These are phyloP conservation scores for Candidula unifasciata DNA, from an alignment of 2,888 invertebrate species.

Conservation along the genomic window DNA sequence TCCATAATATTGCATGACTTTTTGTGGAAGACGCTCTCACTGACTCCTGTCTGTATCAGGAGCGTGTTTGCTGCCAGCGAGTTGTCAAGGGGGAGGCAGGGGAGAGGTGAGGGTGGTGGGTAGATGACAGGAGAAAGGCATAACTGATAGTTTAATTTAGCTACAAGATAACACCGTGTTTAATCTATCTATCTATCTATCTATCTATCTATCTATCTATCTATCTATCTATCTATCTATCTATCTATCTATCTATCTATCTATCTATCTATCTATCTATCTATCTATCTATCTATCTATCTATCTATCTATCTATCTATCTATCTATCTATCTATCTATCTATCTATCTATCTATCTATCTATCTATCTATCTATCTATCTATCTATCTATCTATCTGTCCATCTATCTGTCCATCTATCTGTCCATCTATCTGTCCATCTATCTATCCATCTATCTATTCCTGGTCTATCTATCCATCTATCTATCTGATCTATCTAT, in stretches of 20 bases:
- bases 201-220: constrained; percentile 33
- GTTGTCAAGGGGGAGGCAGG: no score
- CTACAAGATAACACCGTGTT: background rate
- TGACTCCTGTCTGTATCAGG: constrained; percentile 46
- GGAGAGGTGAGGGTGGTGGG: background rate
- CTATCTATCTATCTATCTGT: background rate
- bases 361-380: background rate
- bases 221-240: constrained; percentile 29
- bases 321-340: no score
- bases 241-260: constrained; percentile 38
- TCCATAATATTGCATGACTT: constrained; percentile 21
- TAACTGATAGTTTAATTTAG: no score
- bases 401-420: constrained; percentile 2
- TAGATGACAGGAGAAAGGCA: no score
- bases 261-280: background rate
- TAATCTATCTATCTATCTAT: constrained; percentile 16
- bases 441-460: no score
- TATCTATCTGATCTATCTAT: no score
- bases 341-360: no score
- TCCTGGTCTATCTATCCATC: no score
- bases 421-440: background rate
- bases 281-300: no score
- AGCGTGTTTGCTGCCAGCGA: constrained; percentile 26
- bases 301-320: no score
- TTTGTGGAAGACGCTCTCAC: constrained; percentile 34